Percentiles rank a stretch among this genome's conserved stretches.
These are phyloP conservation scores for Acipenser transmontanus DNA, from an alignment of 2,797 vertebrate genomes.

Conservation along the genomic window DNA sequence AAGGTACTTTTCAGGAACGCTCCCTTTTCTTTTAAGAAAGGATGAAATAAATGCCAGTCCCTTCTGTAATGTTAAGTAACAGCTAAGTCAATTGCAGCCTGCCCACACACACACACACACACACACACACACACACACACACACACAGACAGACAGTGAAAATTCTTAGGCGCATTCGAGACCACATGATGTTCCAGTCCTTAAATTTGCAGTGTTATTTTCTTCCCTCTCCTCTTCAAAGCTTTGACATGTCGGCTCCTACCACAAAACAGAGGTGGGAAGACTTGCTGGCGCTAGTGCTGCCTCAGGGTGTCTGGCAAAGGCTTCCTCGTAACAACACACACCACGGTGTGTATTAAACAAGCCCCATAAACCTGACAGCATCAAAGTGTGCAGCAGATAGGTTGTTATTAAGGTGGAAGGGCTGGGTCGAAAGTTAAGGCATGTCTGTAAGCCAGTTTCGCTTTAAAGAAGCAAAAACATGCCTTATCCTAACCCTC, in stretches of 20 bases:
- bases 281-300: slow-evolving; percentile 77
- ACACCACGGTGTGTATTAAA: slow-evolving; percentile 37
- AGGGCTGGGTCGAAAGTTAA: slow-evolving; percentile 16
- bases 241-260: slow-evolving; percentile 75
- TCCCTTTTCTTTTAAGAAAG: too few species aligned
- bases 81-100: too few species aligned
- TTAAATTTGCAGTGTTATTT: slow-evolving; percentile 32
- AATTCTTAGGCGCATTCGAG: slow-evolving; percentile 60
- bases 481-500: too few species aligned
- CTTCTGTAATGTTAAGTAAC: too few species aligned
- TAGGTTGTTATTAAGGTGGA: slow-evolving; percentile 54
- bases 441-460: not conserved
- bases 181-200: slow-evolving; percentile 67
- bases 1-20: too few species aligned
- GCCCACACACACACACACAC: too few species aligned
- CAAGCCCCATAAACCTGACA: slow-evolving; percentile 40
- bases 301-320: slow-evolving; percentile 80
- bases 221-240: slow-evolving; percentile 63
- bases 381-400: slow-evolving; percentile 47
- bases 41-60: too few species aligned
- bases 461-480: slow-evolving; percentile 31
- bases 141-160: slow-evolving; percentile 47
- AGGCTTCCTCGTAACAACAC: slow-evolving; percentile 69
- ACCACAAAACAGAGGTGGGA: slow-evolving; percentile 84
- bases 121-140: too few species aligned